These are phyloP conservation scores for Rhipidura dahli DNA, from an alignment of 2,113 vertebrate species.

Conservation along the genomic window DNA sequence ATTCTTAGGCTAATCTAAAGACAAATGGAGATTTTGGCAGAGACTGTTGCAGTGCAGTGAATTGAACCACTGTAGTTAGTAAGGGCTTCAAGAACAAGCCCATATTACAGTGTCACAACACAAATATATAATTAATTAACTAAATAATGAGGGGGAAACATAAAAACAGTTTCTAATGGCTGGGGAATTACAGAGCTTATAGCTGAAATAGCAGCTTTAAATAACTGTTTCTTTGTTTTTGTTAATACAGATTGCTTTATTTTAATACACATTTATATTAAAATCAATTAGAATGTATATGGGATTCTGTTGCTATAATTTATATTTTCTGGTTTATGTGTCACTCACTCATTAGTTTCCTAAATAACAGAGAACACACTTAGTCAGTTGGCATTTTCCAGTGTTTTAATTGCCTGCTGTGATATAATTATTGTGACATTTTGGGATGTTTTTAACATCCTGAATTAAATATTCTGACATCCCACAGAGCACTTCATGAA, in stretches of 20 bases:
- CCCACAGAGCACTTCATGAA: conserved; percentile 86
- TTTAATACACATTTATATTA: conserved; percentile 40
- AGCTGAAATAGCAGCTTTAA: conserved; percentile 11
- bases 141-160: conserved; percentile 13
- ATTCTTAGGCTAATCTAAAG: neutral
- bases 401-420: conserved; percentile 90
- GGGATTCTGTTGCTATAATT: conserved; percentile 65
- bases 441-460: conserved; percentile 89
- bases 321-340: conserved; percentile 75
- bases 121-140: conserved; percentile 47
- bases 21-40: neutral
- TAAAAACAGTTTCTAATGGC: neutral
- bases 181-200: neutral
- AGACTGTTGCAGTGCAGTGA: neutral
- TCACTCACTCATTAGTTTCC: conserved; percentile 84
- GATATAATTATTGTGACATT: conserved; percentile 93
- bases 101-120: neutral
- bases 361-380: conserved; percentile 85
- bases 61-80: neutral
- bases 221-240: conserved; percentile 6
- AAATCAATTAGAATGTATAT: conserved; percentile 60
- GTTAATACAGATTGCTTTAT: conserved; percentile 18
- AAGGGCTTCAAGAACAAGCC: neutral
- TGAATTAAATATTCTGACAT: conserved; percentile 93
- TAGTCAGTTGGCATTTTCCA: conserved; percentile 89